Evolutionary conservation across 2,113 vertebrate species (phyloP), one percentile per base, ranked within the genome.

Genomic region (Nannospalax galili): DNA sequence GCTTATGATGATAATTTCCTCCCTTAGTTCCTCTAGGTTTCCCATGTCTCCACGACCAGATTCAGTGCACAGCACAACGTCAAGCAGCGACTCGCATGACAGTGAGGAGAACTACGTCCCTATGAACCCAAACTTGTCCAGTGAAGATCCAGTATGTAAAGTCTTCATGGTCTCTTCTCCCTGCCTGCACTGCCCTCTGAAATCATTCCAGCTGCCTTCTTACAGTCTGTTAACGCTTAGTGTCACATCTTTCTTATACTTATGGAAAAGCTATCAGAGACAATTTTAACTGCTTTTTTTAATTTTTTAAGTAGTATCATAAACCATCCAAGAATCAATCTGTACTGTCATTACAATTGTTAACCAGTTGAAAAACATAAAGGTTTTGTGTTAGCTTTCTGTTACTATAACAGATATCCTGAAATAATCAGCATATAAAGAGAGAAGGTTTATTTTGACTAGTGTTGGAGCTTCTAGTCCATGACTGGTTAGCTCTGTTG

Each of bases 61-160:
- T 92, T 99, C 99, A 92, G 99, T 99, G 98, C 99, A 99, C 97
- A 99, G 99, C 98, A 99, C 99, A 95, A 99, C 99, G 94, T 99
- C 99, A 98, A 99, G 99, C 99, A 99, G 99, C 96, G 99, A 99
- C 98, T 99, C 99, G 1, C 99, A 99, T 14, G 99, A 99, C 97
- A 99, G 99, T 97, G 99, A 99, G 95, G 99, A 99, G 98, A 99
- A 99, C 98, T 99, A 99, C 97, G 99, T 99, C 97, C 97, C 99
- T 98, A 99, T 99, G 99, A 99, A 99, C 97, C 98, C 99, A 98
- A 99, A 99, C 98, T 99, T 99, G 96, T 98, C 99, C 97, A 96
- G 98, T 98, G 99, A 99, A 97, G 99, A 99, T 97, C 98, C 99
- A 97, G 99, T 99, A 99, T 98, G 99, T 99, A 98, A 97, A 98